Base-by-base conservation (phyloP, 2,113 vertebrate genomes). In the Hoplias malabaricus region DNA sequence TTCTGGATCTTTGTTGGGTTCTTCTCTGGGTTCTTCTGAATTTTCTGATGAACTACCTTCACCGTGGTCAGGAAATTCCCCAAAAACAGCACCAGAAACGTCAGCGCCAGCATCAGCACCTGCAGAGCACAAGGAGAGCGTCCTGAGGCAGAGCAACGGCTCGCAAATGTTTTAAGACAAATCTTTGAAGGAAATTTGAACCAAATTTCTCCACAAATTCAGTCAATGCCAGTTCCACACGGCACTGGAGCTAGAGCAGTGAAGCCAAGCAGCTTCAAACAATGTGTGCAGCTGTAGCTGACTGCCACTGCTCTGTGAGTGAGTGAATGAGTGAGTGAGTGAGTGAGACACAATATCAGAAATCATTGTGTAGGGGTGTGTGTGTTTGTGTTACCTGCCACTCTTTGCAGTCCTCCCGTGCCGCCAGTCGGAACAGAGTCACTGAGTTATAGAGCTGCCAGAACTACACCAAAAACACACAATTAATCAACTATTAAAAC, bases 371-470 rank as follows among this genome's bases (percentile, higher is more conserved):
- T n/a, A n/a, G n/a, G n/a, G n/a, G n/a, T 40, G 62, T 29, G 31
- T 13, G 10, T 23, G 50, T 13, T 19, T 29, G 34, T 54, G 21
- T 80, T 89, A 98, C 98, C 94, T 99, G 98, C 98, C 98, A 99
- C 88, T 99, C 97, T 86, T 93, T 96, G 90, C 97, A 99, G 69
- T 96, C 94, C 48, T 96, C 89, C 0, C 92, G 96, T 81, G 92
- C 89, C 1, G 95, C 95, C 88, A 99, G 87, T 76, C 92, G 93
- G 33, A 99, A 98, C 78, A 99, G 89, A 0, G 94, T 96, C 90
- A 96, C 25, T 0, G 96, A 94, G 33, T 99, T 99, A 85, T 98
- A 98, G 2, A 99, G 92, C 91, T 99, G 97, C 97, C 98, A 99
- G 87, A 99, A 99, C 98, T 99, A 69, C 75, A 14, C n/a, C 7